These are phyloP conservation scores for Myrmophylax atrothorax DNA, from an alignment of 2,113 vertebrate genomes.

Conservation along the genomic window DNA sequence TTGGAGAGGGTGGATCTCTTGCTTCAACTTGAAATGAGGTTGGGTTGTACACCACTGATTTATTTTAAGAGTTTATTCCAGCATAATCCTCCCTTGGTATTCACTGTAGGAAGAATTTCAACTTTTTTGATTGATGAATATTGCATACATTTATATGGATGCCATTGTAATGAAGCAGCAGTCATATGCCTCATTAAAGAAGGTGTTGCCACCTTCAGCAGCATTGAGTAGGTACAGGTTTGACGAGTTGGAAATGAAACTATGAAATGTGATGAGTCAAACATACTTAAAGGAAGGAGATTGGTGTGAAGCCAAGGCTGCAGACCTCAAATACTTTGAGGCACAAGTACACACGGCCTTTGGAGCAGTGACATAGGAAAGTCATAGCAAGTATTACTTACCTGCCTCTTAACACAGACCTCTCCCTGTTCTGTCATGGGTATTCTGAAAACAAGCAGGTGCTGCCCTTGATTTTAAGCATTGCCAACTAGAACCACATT, in stretches of 20 bases:
- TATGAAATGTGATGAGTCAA: conserved; percentile 73
- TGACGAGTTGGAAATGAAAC: conserved; percentile 70
- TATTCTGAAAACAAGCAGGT: neutral
- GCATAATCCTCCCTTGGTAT: neutral
- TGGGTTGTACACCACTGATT: neutral
- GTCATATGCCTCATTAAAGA: conserved; percentile 63
- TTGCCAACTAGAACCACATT: neutral
- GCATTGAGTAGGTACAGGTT: conserved; percentile 69
- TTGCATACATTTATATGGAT: conserved; percentile 62
- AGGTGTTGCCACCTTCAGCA: conserved; percentile 73
- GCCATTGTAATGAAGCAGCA: conserved; percentile 66
- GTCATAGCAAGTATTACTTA: neutral
- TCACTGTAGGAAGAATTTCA: conserved; percentile 48
- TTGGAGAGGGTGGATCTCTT: neutral
- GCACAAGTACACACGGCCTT: neutral
- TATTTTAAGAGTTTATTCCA: conserved; percentile 33
- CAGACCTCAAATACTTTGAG: conserved; percentile 44
- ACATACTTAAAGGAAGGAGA: conserved; percentile 26
- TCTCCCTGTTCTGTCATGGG: neutral
- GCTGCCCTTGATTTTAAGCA: neutral
- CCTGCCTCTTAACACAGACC: neutral
- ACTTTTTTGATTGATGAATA: conserved; percentile 59
- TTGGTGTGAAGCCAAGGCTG: conserved; percentile 18
- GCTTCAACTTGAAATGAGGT: neutral
- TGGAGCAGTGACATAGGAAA: conserved; percentile 4